phyloP scores from a whole-genome alignment of 2,888 invertebrate genomes.

The Danaus chrysippus region DNA sequence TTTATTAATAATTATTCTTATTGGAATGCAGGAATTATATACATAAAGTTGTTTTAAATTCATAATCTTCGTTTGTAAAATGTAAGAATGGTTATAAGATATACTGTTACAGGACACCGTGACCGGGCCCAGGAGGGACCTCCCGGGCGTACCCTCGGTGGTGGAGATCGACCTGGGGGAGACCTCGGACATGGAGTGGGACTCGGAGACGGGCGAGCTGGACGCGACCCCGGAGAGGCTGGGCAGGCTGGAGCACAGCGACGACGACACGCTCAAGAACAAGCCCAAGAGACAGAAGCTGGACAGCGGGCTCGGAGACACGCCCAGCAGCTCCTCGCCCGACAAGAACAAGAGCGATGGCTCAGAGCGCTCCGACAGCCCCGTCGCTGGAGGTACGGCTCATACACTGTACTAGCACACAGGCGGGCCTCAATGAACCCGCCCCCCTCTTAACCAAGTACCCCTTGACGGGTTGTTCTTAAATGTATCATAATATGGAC shows the following conservation, averaged over 20 bases:
- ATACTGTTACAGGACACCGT: conserved; percentile 9
- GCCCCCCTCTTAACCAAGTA: too few species aligned
- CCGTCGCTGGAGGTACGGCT: conserved; percentile 10
- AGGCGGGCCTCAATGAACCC: too few species aligned
- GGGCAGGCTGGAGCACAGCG: conserved; percentile 21
- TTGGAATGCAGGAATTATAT: too few species aligned
- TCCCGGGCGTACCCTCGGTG: conserved; percentile 26
- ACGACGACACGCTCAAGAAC: conserved; percentile 27
- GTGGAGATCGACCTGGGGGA: conserved; percentile 29
- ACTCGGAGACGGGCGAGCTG: conserved; percentile 20
- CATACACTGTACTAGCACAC: too few species aligned
- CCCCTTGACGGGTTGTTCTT: too few species aligned
- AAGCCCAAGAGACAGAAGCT: conserved; percentile 75
- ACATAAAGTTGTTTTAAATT: too few species aligned
- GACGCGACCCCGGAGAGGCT: conserved; percentile 22
- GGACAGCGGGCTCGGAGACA: conserved; percentile 81
- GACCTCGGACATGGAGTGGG: conserved; percentile 25
- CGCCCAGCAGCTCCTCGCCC: conserved; percentile 41
- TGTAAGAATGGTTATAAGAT: neutral
- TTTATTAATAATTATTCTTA: too few species aligned
- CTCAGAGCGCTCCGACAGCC: conserved; percentile 23
- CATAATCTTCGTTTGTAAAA: too few species aligned
- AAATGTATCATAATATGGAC: too few species aligned
- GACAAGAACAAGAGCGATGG: conserved; percentile 36
- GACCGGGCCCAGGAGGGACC: conserved; percentile 11